Base-by-base conservation (phyloP, 2,113 vertebrate species). In the Corythornis cristatus region DNA sequence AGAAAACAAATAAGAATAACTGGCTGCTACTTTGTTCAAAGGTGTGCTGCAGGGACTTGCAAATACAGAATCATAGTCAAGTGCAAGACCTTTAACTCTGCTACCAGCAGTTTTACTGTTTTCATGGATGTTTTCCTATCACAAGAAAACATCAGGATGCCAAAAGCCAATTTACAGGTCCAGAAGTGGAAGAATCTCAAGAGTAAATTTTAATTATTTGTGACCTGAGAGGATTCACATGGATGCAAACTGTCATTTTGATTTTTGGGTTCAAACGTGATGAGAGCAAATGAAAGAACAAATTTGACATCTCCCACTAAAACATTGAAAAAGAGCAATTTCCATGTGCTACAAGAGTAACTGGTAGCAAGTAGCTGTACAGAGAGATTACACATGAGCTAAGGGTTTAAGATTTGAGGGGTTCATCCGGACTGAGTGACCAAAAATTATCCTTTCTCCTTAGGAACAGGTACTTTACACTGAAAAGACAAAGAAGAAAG, bases 191-290 rank as follows among this genome's bases (percentile, higher is more conserved):
- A 87, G 75, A 74, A 73, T 61, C 31, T 86, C 37, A 62, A 12
- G 20, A 58, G 21, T 29, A 11, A 46, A 1, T 60, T 72, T 48
- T 61, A 19, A 48, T 33, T 56, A 19, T 70, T 89, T 29, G 2
- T 71, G 28, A 18, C 28, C 67, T 16, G 3, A 6, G 35, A 79
- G 31, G 37, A 61, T 72, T 72, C n/a, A 37, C 1, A 2, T 37
- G 28, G n/a, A 40, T 1, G 0, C 26, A 60, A 89, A 61, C 3
- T 3, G 20, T 33, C 3, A 0, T 21, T 82, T 53, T 56, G 40
- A 53, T 21, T 60, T 67, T 79, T 45, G 65, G 28, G 25, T 26
- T 48, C n/a, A 40, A 79, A 23, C 3, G 5, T 3, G 5, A 17
- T 11, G 31, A 53, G 19, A 57, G 33, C 8, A 35, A 68, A 51